These are phyloP conservation scores for Alligator mississippiensis DNA, from an alignment of 2,113 vertebrate species.

Conservation along the genomic window DNA sequence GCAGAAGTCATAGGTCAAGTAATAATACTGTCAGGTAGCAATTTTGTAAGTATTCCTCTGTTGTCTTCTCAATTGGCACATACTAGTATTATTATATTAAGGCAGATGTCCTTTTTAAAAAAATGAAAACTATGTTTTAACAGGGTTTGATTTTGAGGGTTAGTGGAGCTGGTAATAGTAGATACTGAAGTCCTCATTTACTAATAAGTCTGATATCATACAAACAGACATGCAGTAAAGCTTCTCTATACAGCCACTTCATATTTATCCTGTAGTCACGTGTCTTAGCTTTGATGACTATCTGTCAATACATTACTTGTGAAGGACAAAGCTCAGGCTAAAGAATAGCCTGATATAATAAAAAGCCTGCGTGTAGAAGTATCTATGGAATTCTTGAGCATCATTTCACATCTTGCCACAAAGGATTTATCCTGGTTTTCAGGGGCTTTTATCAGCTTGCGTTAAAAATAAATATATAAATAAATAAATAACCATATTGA, in stretches of 20 bases:
- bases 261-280: background rate
- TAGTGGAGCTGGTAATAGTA: conserved; percentile 7
- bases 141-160: background rate
- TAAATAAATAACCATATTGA: rapidly evolving
- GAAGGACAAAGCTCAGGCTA: conserved; percentile 42
- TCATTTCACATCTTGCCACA: background rate
- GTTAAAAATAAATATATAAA: background rate
- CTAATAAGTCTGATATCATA: background rate
- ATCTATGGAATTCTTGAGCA: background rate
- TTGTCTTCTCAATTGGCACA: conserved; percentile 39
- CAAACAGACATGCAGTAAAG: background rate
- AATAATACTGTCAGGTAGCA: conserved; percentile 40
- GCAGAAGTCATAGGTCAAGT: conserved; percentile 57
- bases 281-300: conserved; percentile 9
- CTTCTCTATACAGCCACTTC: background rate
- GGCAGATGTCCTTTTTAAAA: background rate
- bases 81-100: background rate
- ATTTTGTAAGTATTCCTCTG: conserved; percentile 28
- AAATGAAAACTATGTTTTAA: background rate
- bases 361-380: background rate
- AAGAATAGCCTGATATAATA: background rate
- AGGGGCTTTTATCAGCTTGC: background rate
- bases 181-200: conserved; percentile 22
- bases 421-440: background rate
- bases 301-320: background rate